These are phyloP conservation scores for Cosmorhoe ocellata DNA, from an alignment of 2,888 invertebrate genomes.

Conservation along the genomic window DNA sequence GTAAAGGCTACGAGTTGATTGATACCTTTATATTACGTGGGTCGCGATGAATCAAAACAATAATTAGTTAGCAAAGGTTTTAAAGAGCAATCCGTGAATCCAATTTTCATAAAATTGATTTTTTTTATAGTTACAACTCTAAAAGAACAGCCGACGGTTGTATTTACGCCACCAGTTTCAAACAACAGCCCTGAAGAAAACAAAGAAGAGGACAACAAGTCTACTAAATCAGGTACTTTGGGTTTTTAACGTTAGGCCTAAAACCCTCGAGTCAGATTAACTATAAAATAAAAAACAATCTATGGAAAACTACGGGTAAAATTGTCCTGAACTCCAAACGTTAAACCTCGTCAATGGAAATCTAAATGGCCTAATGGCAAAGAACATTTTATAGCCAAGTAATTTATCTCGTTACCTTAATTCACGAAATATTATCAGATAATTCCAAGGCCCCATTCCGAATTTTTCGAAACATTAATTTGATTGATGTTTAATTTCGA, in stretches of 20 bases:
- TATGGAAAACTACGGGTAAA: too few species aligned
- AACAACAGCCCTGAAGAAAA: not conserved
- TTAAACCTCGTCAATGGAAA: too few species aligned
- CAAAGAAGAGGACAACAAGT: not conserved
- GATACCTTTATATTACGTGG: too few species aligned
- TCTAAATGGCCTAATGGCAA: too few species aligned
- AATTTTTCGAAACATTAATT: slow-evolving; percentile 18
- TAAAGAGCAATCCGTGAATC: too few species aligned
- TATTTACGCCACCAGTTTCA: slow-evolving; percentile 13
- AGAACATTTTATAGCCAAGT: not conserved
- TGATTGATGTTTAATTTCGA: slow-evolving; percentile 16
- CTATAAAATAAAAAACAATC: too few species aligned
- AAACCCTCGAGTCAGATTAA: too few species aligned
- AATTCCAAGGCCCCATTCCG: slow-evolving; percentile 1
- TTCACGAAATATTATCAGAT: not conserved
- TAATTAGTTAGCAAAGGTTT: too few species aligned
- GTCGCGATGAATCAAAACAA: too few species aligned
- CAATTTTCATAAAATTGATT: not conserved
- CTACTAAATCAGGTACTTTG: slow-evolving; percentile 1
- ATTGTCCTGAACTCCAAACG: too few species aligned
- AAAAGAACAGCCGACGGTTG: slow-evolving; percentile 29
- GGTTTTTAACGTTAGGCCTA: not conserved
- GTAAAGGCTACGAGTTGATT: too few species aligned
- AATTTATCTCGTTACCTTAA: not conserved
- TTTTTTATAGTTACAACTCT: slow-evolving; percentile 4